phyloP scores from a whole-genome alignment of 2,797 vertebrate genomes.

The Valencia hispanica region DNA sequence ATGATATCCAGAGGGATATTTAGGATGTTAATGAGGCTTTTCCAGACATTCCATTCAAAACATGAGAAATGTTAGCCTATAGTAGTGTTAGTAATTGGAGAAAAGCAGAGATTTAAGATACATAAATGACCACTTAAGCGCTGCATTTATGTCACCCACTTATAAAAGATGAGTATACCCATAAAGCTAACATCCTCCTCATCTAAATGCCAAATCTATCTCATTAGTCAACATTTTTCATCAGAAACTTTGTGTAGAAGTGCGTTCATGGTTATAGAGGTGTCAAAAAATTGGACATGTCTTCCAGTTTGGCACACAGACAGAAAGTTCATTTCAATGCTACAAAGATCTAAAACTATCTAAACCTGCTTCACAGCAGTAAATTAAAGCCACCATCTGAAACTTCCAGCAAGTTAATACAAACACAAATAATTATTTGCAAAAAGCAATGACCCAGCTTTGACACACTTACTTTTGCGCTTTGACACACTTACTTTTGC shows the following conservation, averaged over 20 bases:
- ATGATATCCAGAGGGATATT: constrained; percentile 20
- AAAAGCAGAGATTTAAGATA: constrained; percentile 10
- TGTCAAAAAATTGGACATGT: constrained; percentile 7
- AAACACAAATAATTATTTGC: constrained; percentile 70
- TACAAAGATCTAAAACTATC: constrained; percentile 32
- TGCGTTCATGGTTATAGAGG: constrained; percentile 11
- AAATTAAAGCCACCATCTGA: constrained; percentile 55
- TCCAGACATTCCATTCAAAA: neutral
- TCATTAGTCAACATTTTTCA: constrained; percentile 37
- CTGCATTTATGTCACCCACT: constrained; percentile 45
- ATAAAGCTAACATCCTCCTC: constrained; percentile 56
- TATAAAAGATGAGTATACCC: constrained; percentile 56
- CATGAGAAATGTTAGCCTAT: neutral
- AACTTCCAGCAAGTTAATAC: constrained; percentile 53
- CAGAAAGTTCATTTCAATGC: constrained; percentile 9
- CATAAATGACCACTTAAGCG: constrained; percentile 3
- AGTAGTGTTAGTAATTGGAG: constrained; percentile 14
- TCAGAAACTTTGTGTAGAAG: constrained; percentile 20
- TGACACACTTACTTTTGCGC: constrained; percentile 47
- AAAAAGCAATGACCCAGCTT: constrained; percentile 63
- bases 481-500: constrained; percentile 36
- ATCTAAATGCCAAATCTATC: constrained; percentile 51
- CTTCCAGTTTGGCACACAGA: constrained; percentile 16
- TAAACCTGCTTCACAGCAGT: constrained; percentile 30
- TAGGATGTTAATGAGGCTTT: constrained; percentile 13